Evolutionary conservation across 2,888 invertebrate genomes (phyloP), one percentile per base, ranked within the genome.

Genomic region (Odontothrips loti): DNA sequence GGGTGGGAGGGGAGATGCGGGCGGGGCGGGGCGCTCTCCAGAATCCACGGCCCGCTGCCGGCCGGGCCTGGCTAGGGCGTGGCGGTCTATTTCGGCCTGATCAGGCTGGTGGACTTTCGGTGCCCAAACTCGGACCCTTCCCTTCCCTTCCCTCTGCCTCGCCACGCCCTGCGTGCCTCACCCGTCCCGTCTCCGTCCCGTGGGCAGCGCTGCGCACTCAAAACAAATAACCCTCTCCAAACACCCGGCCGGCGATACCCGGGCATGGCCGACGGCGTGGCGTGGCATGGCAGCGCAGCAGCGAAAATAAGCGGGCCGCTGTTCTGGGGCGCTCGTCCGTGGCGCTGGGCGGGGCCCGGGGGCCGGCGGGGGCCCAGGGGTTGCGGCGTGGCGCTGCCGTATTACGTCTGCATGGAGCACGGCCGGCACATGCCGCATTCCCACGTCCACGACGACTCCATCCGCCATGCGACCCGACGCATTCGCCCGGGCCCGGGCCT

Each of bases 351-450:
- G 79, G 81, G 58, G 81, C 80, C 79, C 78, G 34, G 51, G 83
- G 85, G 85, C 87, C 87, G 89, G 89, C 89, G 88, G 88, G 87
- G 87, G 88, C 87, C 88, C 88, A 88, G 88, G 88, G 87, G 88
- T 88, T 87, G 88, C 88, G 88, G 88, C 88, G 88, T 85, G 87
- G 89, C 88, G 89, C 88, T 87, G 68, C 68, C 68, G 68, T 80
- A 75, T 75, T 78, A 68, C 75, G 80, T 29, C 43, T 80, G 20
- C 47, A 63, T 75, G 80, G 68, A 80, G 75, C 78, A 48, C 79
- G 81, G 81, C 79, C 68, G 81, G 47, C 80, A 34, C 23, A 23
- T 23, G 81, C 81, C 78, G 79, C 58, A 43, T 43, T 43, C 34
- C 34, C 58, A 17, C 58, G 17, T 15, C 58, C 58, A 11, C 58